phyloP scores from a whole-genome alignment of 2,888 invertebrate genomes.

The Prionchulus punctatus region DNA sequence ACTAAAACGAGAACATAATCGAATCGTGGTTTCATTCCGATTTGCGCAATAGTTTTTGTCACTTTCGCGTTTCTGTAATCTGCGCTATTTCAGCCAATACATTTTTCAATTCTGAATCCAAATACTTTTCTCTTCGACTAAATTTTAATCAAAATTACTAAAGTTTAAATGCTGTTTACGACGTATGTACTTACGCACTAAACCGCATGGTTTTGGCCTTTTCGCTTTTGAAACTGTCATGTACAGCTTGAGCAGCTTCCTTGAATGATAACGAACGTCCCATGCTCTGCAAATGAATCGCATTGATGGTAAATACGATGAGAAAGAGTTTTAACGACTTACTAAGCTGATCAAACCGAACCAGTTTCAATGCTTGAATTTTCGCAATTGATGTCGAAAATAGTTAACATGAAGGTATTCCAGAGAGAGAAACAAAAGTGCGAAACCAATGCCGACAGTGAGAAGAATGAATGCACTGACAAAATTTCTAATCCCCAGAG shows the following conservation, averaged over 20 bases:
- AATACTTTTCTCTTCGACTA: too few species aligned
- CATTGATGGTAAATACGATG: not conserved
- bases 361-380: slow-evolving; percentile 73
- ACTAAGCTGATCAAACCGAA: slow-evolving; percentile 86
- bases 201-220: too few species aligned
- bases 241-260: too few species aligned
- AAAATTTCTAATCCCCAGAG: slow-evolving; percentile 56
- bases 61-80: too few species aligned
- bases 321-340: slow-evolving; percentile 13
- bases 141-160: too few species aligned
- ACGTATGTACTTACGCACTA: too few species aligned
- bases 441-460: slow-evolving; percentile 63
- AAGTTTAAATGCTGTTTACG: too few species aligned
- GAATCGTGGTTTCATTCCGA: too few species aligned
- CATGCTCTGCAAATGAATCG: slow-evolving; percentile 44
- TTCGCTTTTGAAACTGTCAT: slow-evolving; percentile 16
- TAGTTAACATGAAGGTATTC: slow-evolving; percentile 93
- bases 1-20: too few species aligned
- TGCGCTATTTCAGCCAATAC: too few species aligned
- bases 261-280: slow-evolving; percentile 63
- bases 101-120: too few species aligned
- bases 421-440: slow-evolving; percentile 63
- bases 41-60: too few species aligned
- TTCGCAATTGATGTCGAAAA: slow-evolving; percentile 60
- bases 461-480: slow-evolving; percentile 86